Conservation (phyloP, 2,113 vertebrate species). For the Okapia johnstoni region DNA sequence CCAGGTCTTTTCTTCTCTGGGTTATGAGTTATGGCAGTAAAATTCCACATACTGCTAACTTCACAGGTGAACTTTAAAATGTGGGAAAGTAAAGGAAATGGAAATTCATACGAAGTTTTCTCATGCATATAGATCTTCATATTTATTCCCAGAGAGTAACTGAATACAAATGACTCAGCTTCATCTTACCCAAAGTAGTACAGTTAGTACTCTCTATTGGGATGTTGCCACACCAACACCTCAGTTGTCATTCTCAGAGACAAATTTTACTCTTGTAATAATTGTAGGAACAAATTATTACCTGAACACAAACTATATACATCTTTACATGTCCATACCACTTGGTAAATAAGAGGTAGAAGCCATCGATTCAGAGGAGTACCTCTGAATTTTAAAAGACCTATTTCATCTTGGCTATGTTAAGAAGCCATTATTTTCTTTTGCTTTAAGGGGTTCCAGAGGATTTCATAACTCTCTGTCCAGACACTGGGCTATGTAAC, state of each 20-base stretch:
- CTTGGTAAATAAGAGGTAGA: not conserved
- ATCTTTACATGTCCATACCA: not conserved
- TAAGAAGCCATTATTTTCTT: not conserved
- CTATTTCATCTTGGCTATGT: not conserved
- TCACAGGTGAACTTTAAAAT: not conserved
- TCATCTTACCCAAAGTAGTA: not conserved
- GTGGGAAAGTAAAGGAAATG: not conserved
- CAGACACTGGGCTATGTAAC: not conserved
- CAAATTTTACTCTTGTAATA: not conserved
- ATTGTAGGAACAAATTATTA: not conserved
- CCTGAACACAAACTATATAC: not conserved
- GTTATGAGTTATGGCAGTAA: not conserved
- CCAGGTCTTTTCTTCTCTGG: not conserved
- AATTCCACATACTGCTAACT: not conserved
- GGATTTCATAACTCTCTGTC: not conserved
- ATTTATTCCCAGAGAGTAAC: not conserved
- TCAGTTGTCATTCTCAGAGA: not conserved
- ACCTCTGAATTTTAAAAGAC: not conserved
- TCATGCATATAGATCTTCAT: not conserved
- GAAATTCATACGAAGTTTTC: not conserved
- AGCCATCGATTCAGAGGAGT: not conserved
- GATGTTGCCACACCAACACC: not conserved
- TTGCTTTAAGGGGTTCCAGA: not conserved
- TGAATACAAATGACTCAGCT: not conserved
- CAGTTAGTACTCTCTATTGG: not conserved